These are phyloP conservation scores for Pelecanoides urinatrix DNA, from an alignment of 2,113 vertebrate species.

Conservation along the genomic window DNA sequence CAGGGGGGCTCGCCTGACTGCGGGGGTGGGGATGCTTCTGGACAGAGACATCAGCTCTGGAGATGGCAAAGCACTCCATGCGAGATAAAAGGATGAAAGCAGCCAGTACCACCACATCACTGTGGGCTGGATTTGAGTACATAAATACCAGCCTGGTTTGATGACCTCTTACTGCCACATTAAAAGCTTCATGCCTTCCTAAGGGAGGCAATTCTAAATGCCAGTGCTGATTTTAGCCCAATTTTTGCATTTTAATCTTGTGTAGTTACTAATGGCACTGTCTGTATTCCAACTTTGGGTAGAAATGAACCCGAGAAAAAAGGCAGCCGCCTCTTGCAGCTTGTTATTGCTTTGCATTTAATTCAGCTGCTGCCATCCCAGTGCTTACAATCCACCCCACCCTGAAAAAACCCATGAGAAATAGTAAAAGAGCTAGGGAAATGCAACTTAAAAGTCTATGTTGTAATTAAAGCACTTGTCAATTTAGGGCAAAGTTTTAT, in stretches of 20 bases:
- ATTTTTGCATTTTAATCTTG: not conserved
- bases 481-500: not conserved
- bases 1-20: not conserved
- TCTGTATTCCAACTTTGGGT: not conserved
- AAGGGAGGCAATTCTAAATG: not conserved
- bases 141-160: not conserved
- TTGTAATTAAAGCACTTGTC: not conserved
- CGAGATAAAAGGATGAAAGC: not conserved
- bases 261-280: not conserved
- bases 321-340: not conserved
- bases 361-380: not conserved
- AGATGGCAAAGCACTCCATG: accelerated
- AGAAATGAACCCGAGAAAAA: not conserved
- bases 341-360: not conserved
- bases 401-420: accelerated
- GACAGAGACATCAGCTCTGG: not conserved
- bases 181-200: not conserved
- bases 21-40: accelerated
- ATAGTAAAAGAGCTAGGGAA: not conserved
- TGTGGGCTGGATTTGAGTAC: not conserved
- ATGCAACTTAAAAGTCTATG: not conserved
- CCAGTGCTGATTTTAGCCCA: not conserved
- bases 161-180: not conserved
- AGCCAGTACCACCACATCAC: not conserved
- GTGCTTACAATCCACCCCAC: not conserved